Percentiles rank a stretch among this genome's conserved stretches.
Conservation (phyloP, 2,113 vertebrate species). For the Corythaixoides concolor region DNA sequence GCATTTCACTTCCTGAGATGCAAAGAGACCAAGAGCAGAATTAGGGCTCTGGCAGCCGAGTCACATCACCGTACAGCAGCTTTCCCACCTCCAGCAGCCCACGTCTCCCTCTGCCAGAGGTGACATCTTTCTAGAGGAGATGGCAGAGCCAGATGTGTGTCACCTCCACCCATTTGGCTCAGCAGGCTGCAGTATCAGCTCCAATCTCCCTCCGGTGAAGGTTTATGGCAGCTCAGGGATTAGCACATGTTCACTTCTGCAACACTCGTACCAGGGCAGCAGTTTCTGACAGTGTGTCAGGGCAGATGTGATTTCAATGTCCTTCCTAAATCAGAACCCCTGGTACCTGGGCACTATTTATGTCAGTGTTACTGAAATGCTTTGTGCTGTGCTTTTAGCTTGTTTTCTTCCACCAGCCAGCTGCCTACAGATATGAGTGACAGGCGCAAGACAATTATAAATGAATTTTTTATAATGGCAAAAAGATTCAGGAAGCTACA, state of each 20-base stretch:
- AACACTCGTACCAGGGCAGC: not conserved
- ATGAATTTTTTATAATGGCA: not conserved
- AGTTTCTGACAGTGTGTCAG: not conserved
- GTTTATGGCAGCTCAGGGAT: not conserved
- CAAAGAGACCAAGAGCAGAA: not conserved
- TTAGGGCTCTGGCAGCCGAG: not conserved
- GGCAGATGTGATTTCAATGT: not conserved
- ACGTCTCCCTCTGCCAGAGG: not conserved
- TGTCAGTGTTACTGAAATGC: not conserved
- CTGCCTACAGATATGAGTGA: not conserved
- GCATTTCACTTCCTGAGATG: not conserved
- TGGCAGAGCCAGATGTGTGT: not conserved
- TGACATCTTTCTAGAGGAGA: not conserved
- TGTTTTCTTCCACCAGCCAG: not conserved
- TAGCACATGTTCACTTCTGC: not conserved
- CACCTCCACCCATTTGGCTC: accelerated
- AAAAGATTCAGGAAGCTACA: not conserved
- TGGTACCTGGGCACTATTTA: accelerated
- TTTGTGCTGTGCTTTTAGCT: not conserved
- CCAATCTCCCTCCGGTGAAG: not conserved
- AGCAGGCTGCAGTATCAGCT: not conserved
- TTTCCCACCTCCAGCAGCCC: not conserved
- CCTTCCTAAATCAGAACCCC: not conserved
- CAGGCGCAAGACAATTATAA: accelerated
- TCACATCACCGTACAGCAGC: not conserved